Base-by-base conservation (phyloP, 2,113 vertebrate species). In the Agelaius tricolor region DNA sequence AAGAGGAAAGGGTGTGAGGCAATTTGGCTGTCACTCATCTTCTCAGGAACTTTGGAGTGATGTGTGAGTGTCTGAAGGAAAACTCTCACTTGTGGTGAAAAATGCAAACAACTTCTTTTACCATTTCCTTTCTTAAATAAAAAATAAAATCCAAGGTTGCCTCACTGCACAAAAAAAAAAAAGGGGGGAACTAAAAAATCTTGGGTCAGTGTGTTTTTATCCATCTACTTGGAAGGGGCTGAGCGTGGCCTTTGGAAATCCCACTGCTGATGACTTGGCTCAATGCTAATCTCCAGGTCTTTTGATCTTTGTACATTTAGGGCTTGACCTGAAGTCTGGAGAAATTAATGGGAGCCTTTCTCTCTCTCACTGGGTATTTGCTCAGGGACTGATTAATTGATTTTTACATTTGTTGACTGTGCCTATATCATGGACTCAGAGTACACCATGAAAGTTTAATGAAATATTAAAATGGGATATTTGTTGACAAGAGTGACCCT, bases 401-500 rank as follows among this genome's bases (percentile, higher is more conserved):
- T 95, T 93, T 96, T 94, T 87, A 66, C 49, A 9, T 92, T 94
- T 90, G 83, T 96, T 90, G 86, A 82, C 86, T 94, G 66, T 76
- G 85, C 88, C 92, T 89, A 1, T 68, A 84, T 79, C 66, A 13
- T 30, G 74, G 86, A 78, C 69, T 75, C 57, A 52, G 89, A 87
- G 92, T 92, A 90, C 88, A 27, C 89, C 83, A 95, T 96, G 79
- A 96, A 96, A 95, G 46, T 92, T 96, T 96, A 96, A 96, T 97
- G 96, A 58, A 96, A 95, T 96, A 95, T 96, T 89, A 92, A 96
- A 96, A 93, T 72, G n/a, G 76, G 76, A 12, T 86, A 78, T 96
- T 93, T 94, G 92, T 95, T 96, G 92, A 96, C 94, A 92, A 94
- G 86, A 90, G 89, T 96, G 88, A 96, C 94, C 88, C 93, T 95